phyloP scores from a whole-genome alignment of 2,888 invertebrate genomes.

The Drosophila parthenogenetica region DNA sequence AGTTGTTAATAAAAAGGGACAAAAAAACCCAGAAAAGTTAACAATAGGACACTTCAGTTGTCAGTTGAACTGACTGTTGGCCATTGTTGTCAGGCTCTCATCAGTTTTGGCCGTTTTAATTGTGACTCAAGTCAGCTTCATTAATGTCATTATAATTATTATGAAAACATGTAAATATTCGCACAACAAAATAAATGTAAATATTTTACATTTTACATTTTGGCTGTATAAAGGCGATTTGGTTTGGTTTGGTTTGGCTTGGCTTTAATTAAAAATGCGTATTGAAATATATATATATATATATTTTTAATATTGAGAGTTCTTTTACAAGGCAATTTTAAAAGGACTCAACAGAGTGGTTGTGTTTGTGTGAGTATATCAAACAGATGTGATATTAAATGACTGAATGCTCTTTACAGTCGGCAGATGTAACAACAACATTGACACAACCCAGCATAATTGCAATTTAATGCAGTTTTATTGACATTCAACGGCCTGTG shows the following conservation, averaged over 20 bases:
- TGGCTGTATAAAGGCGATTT: background rate
- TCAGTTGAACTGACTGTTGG: slow-evolving; percentile 21
- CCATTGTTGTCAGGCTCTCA: slow-evolving; percentile 23
- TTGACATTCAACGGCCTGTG: slow-evolving; percentile 58
- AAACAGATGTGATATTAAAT: slow-evolving; percentile 35
- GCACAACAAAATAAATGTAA: background rate
- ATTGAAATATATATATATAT: slow-evolving; percentile 20
- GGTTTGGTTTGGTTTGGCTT: slow-evolving; percentile 28
- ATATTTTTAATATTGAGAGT: slow-evolving; percentile 20
- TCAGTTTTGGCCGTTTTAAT: slow-evolving; percentile 24
- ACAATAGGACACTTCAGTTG: slow-evolving; percentile 23
- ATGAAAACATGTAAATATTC: slow-evolving; percentile 2
- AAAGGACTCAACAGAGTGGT: background rate
- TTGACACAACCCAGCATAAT: slow-evolving; percentile 57
- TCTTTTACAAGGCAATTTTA: slow-evolving; percentile 13
- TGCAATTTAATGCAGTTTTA: slow-evolving; percentile 75
- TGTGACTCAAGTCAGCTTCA: slow-evolving; percentile 27
- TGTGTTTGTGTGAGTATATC: background rate
- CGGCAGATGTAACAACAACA: slow-evolving; percentile 20
- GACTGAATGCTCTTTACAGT: slow-evolving; percentile 44
- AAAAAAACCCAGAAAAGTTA: background rate
- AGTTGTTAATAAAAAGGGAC: slow-evolving; percentile 1
- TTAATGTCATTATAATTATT: slow-evolving; percentile 26
- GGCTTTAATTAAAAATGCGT: slow-evolving; percentile 51
- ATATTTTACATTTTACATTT: background rate